phyloP scores from a whole-genome alignment of 2,888 invertebrate species.

The Dryococelus australis region DNA sequence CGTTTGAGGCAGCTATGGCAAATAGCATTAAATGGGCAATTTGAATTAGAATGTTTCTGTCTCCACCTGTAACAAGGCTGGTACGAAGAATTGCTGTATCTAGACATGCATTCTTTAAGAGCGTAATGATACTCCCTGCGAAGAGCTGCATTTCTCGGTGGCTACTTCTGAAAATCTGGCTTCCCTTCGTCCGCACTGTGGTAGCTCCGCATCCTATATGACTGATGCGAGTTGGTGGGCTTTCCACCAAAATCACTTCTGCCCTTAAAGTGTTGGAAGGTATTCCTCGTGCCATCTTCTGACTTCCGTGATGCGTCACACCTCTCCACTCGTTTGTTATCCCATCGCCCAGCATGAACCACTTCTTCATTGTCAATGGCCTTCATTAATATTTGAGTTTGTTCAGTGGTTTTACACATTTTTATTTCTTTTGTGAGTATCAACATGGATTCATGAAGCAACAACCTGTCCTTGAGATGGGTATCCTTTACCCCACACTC shows the following conservation, averaged over 20 bases:
- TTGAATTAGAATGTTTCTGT: neutral
- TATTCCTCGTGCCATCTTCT: neutral
- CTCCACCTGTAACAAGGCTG: neutral
- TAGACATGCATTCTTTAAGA: neutral
- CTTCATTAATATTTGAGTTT: neutral
- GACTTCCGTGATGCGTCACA: neutral
- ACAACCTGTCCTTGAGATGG: neutral
- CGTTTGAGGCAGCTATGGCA: neutral
- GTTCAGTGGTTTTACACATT: neutral
- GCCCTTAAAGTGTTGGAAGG: neutral
- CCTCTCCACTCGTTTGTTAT: neutral
- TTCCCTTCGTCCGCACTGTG: neutral
- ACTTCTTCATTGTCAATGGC: neutral
- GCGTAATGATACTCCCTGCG: neutral
- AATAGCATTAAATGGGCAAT: neutral
- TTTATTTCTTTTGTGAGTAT: neutral
- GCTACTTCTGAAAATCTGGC: neutral
- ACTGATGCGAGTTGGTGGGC: neutral
- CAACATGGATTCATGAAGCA: neutral
- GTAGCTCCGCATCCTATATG: neutral
- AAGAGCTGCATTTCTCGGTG: neutral
- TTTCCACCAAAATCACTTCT: neutral
- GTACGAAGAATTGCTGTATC: neutral
- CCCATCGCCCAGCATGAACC: neutral
- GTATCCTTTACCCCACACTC: neutral